Evolutionary conservation across 2,113 vertebrate genomes (phyloP), one percentile per base, ranked within the genome.

Genomic region (Cyprinus carpio): DNA sequence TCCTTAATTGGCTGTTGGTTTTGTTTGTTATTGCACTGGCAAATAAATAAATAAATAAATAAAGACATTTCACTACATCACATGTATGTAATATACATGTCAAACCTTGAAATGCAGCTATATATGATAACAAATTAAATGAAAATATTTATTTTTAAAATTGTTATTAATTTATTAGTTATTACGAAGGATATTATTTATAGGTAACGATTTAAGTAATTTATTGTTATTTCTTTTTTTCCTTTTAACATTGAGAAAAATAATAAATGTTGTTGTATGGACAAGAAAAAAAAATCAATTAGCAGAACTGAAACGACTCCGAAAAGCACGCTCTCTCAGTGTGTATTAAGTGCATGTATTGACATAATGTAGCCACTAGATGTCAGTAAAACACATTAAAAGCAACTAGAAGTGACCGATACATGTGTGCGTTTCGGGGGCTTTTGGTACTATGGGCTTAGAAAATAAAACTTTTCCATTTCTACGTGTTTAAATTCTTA

Each of bases 321-420:
- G 49, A 16, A 34, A 31, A 37, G 29, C 18, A 6, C 69, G 69
- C 25, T 25, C 62, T 27, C 46, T 49, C 12, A 49, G 46, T 46
- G 25, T 25, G 6, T 2, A 75, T 34, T 40, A 4, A 62, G 2
- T 25, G 3, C 49, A 4, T 82, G 79, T 25, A 65, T 56, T 67
- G 56, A 20, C 16, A 54, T 5, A 40, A 25, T 65, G 18, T 7
- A 29, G 60, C 71, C 79, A 76, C 79, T 76, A 82, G 85, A 81
- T 86, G 85, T 82, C 85, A 86, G 37, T 49, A 86, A 29, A 34
- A 74, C 76, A 60, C 67, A 49, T 51, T 54, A 2, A 29, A 29
- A 27, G 43, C 43, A 23, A 40, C 20, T 37, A 10, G 16, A 15
- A 16, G 60, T 8, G 40, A 4, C 34, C 12, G 31, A 71, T 9